Evolutionary conservation across 2,888 invertebrate species (phyloP).

Genomic region (Drosophila rellima): DNA sequence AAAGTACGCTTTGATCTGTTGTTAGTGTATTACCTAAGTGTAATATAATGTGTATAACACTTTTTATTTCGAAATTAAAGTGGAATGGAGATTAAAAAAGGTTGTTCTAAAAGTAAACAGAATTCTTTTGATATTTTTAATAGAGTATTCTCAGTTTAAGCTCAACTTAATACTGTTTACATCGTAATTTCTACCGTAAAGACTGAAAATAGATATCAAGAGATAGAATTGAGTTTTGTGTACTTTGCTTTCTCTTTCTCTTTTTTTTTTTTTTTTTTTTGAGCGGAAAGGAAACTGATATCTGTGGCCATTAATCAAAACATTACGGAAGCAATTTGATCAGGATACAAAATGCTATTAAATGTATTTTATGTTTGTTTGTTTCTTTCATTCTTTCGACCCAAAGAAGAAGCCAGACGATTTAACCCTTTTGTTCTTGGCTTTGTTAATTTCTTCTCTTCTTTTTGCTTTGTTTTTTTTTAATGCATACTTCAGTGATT

Average conservation of each 20-base stretch:
- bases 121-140: neutral
- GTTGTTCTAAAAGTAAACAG: neutral
- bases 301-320: slow-evolving; percentile 35
- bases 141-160: neutral
- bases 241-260: slow-evolving; percentile 25
- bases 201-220: neutral
- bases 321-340: slow-evolving; percentile 31
- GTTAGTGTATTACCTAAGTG: neutral
- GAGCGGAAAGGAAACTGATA: slow-evolving; percentile 32
- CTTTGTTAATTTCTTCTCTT: slow-evolving; percentile 6
- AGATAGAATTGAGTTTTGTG: slow-evolving; percentile 14
- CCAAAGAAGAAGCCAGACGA: slow-evolving; percentile 48
- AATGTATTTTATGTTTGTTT: slow-evolving; percentile 16
- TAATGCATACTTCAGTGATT: slow-evolving; percentile 20
- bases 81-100: neutral
- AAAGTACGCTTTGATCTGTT: neutral
- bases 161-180: neutral
- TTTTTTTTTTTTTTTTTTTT: neutral
- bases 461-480: neutral
- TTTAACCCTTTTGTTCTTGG: slow-evolving; percentile 29
- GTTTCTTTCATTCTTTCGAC: slow-evolving; percentile 16
- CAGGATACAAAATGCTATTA: slow-evolving; percentile 26
- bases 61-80: neutral
- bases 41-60: neutral
- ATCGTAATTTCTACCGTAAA: neutral